Conservation (phyloP, 2,113 vertebrate species). For the Nyctibius bracteatus region DNA sequence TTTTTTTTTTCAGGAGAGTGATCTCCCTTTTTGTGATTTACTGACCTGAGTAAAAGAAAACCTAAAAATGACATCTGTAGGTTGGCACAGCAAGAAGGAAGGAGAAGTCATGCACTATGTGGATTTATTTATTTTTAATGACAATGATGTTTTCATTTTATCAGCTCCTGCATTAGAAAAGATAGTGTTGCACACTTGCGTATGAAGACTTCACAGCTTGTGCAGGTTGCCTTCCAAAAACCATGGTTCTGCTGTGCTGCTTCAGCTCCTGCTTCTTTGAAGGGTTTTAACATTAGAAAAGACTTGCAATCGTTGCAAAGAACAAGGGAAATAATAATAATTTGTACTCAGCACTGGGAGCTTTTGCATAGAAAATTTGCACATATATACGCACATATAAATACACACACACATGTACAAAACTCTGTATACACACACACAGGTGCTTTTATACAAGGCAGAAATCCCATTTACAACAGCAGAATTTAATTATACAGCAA, state of each 20-base stretch:
- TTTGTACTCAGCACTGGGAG: neutral
- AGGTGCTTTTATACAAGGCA: neutral
- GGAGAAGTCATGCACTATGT: neutral
- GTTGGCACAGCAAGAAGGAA: fast-evolving
- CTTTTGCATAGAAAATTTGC: neutral
- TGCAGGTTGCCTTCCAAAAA: neutral
- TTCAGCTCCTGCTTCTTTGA: neutral
- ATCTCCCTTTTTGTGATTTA: neutral
- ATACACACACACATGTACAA: neutral
- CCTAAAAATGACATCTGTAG: neutral
- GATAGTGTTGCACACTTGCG: neutral
- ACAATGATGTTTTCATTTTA: neutral
- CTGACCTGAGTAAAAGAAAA: neutral
- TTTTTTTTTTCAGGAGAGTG: neutral
- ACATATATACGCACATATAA: neutral
- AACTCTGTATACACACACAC: neutral
- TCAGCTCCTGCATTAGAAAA: neutral
- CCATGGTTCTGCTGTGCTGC: neutral
- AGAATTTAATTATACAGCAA: neutral
- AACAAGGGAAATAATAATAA: neutral
- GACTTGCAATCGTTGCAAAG: neutral
- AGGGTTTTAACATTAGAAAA: neutral
- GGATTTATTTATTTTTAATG: neutral
- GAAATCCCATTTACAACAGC: neutral
- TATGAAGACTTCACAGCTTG: neutral